Evolutionary conservation across 2,113 vertebrate species (phyloP).

Genomic region (Equus przewalskii): DNA sequence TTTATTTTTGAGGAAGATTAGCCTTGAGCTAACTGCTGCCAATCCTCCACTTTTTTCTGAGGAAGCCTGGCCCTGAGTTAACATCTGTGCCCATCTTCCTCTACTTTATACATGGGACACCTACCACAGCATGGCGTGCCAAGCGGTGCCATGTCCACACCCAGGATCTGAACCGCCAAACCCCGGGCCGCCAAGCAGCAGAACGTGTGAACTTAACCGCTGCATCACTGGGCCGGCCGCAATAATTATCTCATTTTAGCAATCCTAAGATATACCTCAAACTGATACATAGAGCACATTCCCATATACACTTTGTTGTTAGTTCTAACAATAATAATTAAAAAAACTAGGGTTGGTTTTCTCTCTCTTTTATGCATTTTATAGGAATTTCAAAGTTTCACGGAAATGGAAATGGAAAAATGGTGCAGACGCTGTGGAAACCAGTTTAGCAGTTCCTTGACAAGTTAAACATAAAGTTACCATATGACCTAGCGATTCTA

Average conservation of each 20-base stretch:
- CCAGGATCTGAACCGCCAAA: no score
- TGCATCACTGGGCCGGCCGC: no score
- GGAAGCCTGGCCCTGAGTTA: no score
- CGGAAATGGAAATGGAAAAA: background rate
- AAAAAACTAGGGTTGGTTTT: background rate
- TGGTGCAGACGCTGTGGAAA: background rate
- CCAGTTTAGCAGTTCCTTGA: background rate
- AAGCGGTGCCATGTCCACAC: no score
- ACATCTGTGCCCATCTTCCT: no score
- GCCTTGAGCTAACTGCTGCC: no score
- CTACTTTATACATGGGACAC: no score
- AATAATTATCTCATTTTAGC: background rate
- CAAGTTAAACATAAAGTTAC: background rate
- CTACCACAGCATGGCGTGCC: no score
- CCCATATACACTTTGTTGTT: background rate
- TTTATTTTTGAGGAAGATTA: no score
- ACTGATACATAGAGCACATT: background rate
- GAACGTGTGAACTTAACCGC: no score
- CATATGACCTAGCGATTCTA: background rate
- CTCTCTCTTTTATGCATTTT: background rate
- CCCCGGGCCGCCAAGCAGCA: no score
- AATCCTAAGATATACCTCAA: background rate
- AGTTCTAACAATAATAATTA: background rate
- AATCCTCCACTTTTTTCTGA: no score
- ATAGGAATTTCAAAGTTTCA: background rate